Evolutionary conservation across 2,797 vertebrate species (phyloP).

Genomic region (Dipus sagitta): DNA sequence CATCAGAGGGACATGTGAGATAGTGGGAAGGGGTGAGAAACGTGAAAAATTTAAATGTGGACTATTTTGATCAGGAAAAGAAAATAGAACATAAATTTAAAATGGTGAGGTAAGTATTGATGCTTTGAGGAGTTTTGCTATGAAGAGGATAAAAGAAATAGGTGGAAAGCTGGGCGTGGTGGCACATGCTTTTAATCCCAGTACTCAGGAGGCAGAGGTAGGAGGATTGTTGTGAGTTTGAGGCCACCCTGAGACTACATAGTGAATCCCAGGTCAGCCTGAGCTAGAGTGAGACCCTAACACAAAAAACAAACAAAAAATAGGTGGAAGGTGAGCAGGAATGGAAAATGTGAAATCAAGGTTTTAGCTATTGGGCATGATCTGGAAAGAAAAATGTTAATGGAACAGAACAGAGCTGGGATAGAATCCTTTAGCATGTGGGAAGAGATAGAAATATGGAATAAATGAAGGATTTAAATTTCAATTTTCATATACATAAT

Average conservation of each 20-base stretch:
- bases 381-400: background rate
- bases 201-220: too few species aligned
- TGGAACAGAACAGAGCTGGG: background rate
- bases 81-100: background rate
- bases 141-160: background rate
- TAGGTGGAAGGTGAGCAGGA: too few species aligned
- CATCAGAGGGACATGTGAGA: background rate
- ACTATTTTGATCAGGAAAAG: slow-evolving; percentile 14
- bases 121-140: background rate
- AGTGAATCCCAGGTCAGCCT: too few species aligned
- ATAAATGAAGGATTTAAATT: background rate
- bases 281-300: too few species aligned
- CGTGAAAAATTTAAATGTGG: slow-evolving; percentile 15
- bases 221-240: too few species aligned
- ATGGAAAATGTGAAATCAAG: background rate
- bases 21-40: background rate
- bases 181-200: too few species aligned
- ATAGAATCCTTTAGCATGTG: background rate
- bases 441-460: slow-evolving; percentile 1
- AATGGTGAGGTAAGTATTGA: background rate
- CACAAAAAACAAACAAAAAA: background rate
- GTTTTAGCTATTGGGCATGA: background rate
- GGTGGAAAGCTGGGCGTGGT: too few species aligned
- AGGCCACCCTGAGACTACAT: too few species aligned
- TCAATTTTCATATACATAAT: background rate